Conservation (phyloP, 2,888 invertebrate genomes). For the Vandiemenella viatica region DNA sequence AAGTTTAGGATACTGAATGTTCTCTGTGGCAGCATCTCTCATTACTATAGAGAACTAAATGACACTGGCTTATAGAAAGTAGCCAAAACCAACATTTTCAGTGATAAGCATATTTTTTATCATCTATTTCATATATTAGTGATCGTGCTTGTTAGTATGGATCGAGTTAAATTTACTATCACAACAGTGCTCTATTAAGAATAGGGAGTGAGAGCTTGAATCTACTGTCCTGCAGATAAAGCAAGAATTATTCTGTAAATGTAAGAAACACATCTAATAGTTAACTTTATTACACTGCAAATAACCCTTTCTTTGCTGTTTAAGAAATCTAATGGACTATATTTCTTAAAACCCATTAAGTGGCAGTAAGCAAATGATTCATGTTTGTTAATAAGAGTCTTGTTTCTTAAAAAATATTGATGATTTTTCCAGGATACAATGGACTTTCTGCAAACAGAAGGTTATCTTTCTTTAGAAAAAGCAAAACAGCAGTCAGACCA, state of each 20-base stretch:
- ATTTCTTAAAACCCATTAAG: too few relatives aligned
- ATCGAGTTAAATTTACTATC: too few relatives aligned
- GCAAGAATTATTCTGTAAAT: too few relatives aligned
- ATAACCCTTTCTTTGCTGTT: too few relatives aligned
- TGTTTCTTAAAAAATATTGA: background rate
- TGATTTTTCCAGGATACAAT: slow-evolving; percentile 45
- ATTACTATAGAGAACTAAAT: too few relatives aligned
- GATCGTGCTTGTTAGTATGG: too few relatives aligned
- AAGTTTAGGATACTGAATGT: background rate
- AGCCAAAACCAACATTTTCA: background rate
- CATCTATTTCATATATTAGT: background rate
- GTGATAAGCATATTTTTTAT: background rate
- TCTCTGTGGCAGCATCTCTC: background rate
- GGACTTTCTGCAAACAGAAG: slow-evolving; percentile 68
- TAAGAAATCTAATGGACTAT: too few relatives aligned
- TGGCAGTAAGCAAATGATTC: background rate
- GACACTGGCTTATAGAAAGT: background rate
- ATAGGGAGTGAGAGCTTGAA: too few relatives aligned
- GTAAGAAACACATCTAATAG: too few relatives aligned
- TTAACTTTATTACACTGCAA: too few relatives aligned
- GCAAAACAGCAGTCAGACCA: slow-evolving; percentile 67
- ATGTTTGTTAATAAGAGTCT: background rate
- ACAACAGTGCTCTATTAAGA: too few relatives aligned
- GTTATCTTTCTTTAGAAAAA: slow-evolving; percentile 58
- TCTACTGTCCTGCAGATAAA: too few relatives aligned